phyloP scores from a whole-genome alignment of 2,888 invertebrate genomes.

The Alsophila aescularia region DNA sequence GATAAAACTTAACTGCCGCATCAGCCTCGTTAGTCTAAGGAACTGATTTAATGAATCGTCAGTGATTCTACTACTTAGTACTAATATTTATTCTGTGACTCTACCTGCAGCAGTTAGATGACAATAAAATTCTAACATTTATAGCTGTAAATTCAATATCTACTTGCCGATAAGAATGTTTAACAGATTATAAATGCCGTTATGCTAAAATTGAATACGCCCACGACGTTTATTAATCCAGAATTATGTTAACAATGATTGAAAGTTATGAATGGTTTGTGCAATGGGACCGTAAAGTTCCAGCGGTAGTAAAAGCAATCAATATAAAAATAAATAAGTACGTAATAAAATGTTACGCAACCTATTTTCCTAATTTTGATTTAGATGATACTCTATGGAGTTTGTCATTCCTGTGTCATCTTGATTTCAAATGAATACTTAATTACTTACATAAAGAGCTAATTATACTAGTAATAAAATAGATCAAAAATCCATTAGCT shows the following conservation, averaged over 20 bases:
- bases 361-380: too few relatives aligned
- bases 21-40: too few relatives aligned
- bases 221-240: constrained; percentile 9
- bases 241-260: constrained; percentile 13
- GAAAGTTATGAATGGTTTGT: constrained; percentile 4
- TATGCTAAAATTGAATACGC: constrained; percentile 14
- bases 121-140: constrained; percentile 4
- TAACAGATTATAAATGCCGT: constrained; percentile 14
- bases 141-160: constrained; percentile 19
- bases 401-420: too few relatives aligned
- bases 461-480: too few relatives aligned
- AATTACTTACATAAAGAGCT: too few relatives aligned
- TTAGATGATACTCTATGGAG: too few relatives aligned
- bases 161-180: constrained; percentile 9
- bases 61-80: too few relatives aligned
- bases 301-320: neutral
- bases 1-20: too few relatives aligned
- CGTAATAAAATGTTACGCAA: neutral
- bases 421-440: too few relatives aligned
- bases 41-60: too few relatives aligned
- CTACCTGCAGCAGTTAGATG: neutral
- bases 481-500: too few relatives aligned
- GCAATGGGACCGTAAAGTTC: neutral
- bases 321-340: neutral
- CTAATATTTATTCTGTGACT: too few relatives aligned